Evolutionary conservation across 1,140 invertebrate genomes (phyloP).

Genomic region (Apis florea): DNA sequence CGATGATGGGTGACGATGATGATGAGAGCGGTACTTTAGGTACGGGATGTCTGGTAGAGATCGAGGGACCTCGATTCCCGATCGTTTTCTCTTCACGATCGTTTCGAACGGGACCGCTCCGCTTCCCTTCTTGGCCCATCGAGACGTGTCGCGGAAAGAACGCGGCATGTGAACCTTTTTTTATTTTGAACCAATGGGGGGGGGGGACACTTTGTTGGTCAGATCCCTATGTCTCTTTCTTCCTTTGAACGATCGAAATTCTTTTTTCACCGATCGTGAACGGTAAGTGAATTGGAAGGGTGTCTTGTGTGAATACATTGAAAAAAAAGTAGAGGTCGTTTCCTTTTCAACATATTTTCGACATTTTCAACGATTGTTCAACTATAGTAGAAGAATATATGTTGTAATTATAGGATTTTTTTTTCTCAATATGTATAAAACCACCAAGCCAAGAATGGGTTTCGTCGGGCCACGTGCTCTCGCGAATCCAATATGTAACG

Average conservation of each 20-base stretch:
- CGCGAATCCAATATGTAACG: background rate
- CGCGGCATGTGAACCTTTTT: background rate
- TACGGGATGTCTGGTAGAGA: slow-evolving; percentile 70
- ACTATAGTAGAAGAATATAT: background rate
- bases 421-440: slow-evolving; percentile 53
- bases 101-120: slow-evolving; percentile 26
- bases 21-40: slow-evolving; percentile 39
- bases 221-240: background rate
- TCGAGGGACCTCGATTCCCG: background rate
- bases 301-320: slow-evolving; percentile 46
- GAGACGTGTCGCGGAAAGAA: background rate
- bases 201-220: background rate
- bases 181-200: background rate
- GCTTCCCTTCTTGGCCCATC: background rate
- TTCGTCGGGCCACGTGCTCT: slow-evolving; percentile 3
- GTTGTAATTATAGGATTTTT: background rate
- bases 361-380: too few relatives aligned
- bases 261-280: background rate
- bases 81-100: background rate
- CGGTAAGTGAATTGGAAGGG: slow-evolving; percentile 14
- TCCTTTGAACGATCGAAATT: background rate
- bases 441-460: slow-evolving; percentile 1
- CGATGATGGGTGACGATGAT: background rate
- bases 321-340: background rate
- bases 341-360: background rate